These are phyloP conservation scores for Premnoplex brunnescens DNA, from an alignment of 2,797 vertebrate species.

Conservation along the genomic window DNA sequence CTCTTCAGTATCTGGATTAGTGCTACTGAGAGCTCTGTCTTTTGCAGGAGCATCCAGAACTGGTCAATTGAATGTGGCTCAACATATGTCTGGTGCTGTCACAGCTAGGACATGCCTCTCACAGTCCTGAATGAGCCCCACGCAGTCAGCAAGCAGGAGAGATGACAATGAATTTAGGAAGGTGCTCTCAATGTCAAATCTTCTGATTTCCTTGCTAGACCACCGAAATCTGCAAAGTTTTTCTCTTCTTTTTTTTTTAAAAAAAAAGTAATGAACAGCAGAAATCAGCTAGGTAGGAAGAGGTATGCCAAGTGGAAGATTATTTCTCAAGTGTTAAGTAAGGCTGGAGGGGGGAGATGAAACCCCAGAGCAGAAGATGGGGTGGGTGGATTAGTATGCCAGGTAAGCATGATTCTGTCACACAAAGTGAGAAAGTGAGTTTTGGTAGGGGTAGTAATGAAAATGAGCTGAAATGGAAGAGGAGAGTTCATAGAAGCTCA, in stretches of 20 bases:
- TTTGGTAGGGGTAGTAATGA: neutral
- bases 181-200: neutral
- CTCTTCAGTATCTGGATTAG: neutral
- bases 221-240: neutral
- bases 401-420: neutral
- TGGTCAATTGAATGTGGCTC: neutral
- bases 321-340: neutral
- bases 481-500: neutral
- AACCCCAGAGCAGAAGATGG: accelerated
- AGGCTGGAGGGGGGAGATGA: neutral
- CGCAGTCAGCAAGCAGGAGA: neutral
- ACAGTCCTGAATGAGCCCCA: neutral
- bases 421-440: neutral
- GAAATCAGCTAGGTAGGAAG: neutral
- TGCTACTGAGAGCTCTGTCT: neutral
- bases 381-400: neutral
- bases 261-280: neutral
- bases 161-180: neutral
- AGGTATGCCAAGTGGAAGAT: neutral
- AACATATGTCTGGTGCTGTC: neutral
- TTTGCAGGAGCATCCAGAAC: neutral
- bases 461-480: neutral
- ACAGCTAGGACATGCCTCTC: neutral
- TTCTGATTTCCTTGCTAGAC: neutral
- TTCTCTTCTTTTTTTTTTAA: neutral